Evolutionary conservation across 2,113 vertebrate species (phyloP).

Genomic region (Hypocryptadius cinnamomeus): DNA sequence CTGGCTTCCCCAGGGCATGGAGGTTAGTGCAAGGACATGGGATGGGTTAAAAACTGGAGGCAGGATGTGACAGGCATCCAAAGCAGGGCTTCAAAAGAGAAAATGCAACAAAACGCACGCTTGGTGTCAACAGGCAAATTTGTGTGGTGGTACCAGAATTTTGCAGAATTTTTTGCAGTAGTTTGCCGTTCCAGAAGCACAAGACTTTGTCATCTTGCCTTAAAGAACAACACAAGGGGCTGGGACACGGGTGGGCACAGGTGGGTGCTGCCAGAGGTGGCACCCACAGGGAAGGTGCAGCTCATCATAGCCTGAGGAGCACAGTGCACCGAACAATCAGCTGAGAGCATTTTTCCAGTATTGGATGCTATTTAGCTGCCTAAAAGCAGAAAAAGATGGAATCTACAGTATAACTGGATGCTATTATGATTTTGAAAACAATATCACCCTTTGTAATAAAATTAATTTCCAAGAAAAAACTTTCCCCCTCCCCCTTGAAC

Average conservation of each 20-base stretch:
- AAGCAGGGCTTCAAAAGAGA: neutral
- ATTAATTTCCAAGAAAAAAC: neutral
- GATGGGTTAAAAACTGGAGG: neutral
- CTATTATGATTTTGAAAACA: neutral
- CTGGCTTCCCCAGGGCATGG: neutral
- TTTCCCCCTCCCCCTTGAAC: neutral
- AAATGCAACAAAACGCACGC: fast-evolving
- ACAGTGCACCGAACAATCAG: neutral
- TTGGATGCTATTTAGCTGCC: neutral
- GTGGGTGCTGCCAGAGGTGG: neutral
- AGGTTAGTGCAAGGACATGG: neutral
- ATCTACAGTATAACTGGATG: neutral
- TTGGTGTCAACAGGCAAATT: neutral
- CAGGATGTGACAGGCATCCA: neutral
- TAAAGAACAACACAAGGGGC: neutral
- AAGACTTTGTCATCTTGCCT: neutral
- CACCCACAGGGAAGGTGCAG: neutral
- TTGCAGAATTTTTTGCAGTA: neutral
- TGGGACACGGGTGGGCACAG: neutral
- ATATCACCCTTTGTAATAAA: neutral
- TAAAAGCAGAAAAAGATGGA: neutral
- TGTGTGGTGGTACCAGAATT: fast-evolving
- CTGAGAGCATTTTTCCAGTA: fast-evolving
- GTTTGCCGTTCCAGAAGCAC: neutral
- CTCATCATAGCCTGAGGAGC: neutral